Evolutionary conservation across 2,113 vertebrate genomes (phyloP).

Genomic region (Morone chrysops): DNA sequence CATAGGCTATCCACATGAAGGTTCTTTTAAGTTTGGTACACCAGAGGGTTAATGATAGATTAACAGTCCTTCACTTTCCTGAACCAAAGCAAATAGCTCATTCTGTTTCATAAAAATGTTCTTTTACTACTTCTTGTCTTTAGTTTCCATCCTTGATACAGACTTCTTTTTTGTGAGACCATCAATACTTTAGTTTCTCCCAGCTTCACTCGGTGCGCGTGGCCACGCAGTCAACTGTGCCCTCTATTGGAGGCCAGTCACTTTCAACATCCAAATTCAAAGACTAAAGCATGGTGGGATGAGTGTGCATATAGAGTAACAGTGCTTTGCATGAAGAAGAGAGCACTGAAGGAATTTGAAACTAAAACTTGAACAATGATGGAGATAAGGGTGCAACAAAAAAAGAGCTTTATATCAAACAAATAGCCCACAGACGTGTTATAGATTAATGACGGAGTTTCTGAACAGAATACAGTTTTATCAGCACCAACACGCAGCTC

Average conservation of each 20-base stretch:
- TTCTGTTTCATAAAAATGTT: conserved; percentile 32
- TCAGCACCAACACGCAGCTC: conserved; percentile 25
- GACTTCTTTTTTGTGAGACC: conserved; percentile 7
- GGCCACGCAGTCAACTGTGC: conserved; percentile 76
- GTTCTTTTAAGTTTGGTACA: conserved; percentile 50
- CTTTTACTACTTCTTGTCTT: neutral
- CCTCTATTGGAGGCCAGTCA: conserved; percentile 78
- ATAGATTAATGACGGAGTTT: conserved; percentile 31
- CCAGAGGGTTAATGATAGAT: conserved; percentile 62
- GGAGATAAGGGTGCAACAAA: conserved; percentile 22
- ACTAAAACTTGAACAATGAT: conserved; percentile 3
- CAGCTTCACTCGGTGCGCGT: neutral
- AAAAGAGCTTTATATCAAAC: conserved; percentile 33
- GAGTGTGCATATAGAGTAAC: neutral
- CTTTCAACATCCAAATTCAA: conserved; percentile 64
- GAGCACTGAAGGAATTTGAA: conserved; percentile 15
- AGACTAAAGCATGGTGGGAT: conserved; percentile 23
- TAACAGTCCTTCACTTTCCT: conserved; percentile 52
- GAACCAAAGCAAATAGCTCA: conserved; percentile 37
- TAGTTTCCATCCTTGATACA: conserved; percentile 20
- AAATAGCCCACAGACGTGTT: conserved; percentile 39
- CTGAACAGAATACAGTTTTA: conserved; percentile 43
- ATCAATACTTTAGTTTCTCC: conserved; percentile 31
- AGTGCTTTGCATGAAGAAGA: conserved; percentile 31
- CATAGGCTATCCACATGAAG: conserved; percentile 61